These are phyloP conservation scores for Cinara cedri DNA, from an alignment of 2,888 invertebrate genomes.

Conservation along the genomic window DNA sequence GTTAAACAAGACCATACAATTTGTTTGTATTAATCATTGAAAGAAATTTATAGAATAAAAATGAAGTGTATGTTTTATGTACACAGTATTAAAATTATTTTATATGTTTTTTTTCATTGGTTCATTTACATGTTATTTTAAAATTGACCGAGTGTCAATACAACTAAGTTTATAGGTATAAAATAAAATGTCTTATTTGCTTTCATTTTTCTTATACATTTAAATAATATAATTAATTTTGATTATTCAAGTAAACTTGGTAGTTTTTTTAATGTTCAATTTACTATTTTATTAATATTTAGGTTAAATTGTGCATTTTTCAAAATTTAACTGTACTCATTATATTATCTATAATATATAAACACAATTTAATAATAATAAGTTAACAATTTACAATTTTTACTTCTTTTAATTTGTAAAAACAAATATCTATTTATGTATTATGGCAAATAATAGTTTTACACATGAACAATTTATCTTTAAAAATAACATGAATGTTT, in stretches of 20 bases:
- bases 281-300: too few relatives aligned
- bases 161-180: neutral
- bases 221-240: neutral
- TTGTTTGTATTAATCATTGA: conserved; percentile 15
- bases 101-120: neutral
- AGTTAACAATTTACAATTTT: neutral
- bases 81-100: neutral
- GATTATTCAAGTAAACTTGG: too few relatives aligned
- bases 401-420: neutral
- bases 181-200: neutral
- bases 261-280: too few relatives aligned
- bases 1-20: neutral
- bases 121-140: neutral
- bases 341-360: neutral
- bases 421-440: neutral
- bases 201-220: neutral
- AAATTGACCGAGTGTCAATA: neutral
- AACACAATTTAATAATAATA: neutral
- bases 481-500: neutral
- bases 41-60: neutral
- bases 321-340: neutral
- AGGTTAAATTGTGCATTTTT: neutral
- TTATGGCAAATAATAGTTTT: too few relatives aligned
- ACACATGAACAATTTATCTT: too few relatives aligned
- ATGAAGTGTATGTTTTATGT: conserved; percentile 16